Evolutionary conservation across 2,113 vertebrate genomes (phyloP), one percentile per base, ranked within the genome.

Genomic region (Tenebrosternarchus preto): DNA sequence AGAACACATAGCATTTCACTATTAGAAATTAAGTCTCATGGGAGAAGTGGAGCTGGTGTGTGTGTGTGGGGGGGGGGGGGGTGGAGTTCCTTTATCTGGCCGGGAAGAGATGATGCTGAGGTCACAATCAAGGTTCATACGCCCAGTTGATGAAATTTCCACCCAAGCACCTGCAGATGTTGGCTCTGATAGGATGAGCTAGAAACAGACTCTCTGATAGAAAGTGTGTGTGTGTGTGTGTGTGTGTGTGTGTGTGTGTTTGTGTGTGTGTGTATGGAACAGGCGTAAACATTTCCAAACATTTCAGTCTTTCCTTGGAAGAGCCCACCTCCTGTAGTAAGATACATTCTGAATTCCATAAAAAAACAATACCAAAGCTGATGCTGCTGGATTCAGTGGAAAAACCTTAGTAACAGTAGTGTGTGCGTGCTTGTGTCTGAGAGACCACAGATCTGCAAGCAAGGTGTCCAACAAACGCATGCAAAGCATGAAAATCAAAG

Each of bases 1-100:
- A 79, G 71, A 71, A 24, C 55, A 61, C 53, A 27, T 46, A 60
- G 53, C 5, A 25, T 79, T 71, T 79, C 77, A 67, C 71, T 71
- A 79, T 71, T 50, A 61, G 55, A 31, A 59, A 29, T 57, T n/a
- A 25, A 15, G 27, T n/a, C n/a, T n/a, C n/a, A n/a, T n/a, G n/a
- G n/a, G n/a, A n/a, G 31, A 22, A 57, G 33, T 67, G 27, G 55
- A 25, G 6, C 50, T 0, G 16, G 19, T 25, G 67, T 17, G 56
- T n/a, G n/a, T n/a, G n/a, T 9, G 1, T 50, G 4, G 6, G 43
- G 2, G 43, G 2, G 43, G 12, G 43, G 11, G 15, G 27, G 29
- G 39, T 55, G 19, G 60, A 15, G 61, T 55, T 77, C 64, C 53
- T 8, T 19, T 17, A 56, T 22, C 33, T 33, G 43, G 29, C 39